Percentiles rank a stretch among this genome's conserved stretches.
Conservation (phyloP, 2,888 invertebrate species). For the Diarsia rubi region DNA sequence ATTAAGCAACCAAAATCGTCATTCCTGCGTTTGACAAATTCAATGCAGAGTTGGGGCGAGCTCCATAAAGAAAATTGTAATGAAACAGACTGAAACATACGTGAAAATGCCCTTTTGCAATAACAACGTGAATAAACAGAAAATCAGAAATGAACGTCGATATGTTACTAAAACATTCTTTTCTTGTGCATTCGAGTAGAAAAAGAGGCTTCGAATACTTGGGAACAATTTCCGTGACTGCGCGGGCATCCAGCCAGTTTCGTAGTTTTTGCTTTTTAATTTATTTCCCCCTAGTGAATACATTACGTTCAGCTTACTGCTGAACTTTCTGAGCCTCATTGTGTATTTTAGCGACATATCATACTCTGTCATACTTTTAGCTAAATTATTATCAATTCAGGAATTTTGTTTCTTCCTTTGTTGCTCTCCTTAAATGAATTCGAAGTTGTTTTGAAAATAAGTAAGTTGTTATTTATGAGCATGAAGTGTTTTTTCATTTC, state of each 20-base stretch:
- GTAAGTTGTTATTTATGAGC: constrained; percentile 30
- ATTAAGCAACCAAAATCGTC: background rate
- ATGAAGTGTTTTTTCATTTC: constrained; percentile 28
- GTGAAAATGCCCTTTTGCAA: constrained; percentile 23
- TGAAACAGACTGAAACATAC: constrained; percentile 3
- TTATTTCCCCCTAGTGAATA: constrained; percentile 67
- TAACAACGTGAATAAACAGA: constrained; percentile 51
- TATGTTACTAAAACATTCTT: constrained; percentile 56
- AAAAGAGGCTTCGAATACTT: constrained; percentile 60
- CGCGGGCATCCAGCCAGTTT: constrained; percentile 73
- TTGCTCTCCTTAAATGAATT: constrained; percentile 39
- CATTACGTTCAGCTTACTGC: constrained; percentile 62
- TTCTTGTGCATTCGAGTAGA: constrained; percentile 62
- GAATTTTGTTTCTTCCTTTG: constrained; percentile 47
- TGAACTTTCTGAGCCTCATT: constrained; percentile 52
- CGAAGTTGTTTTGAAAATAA: constrained; percentile 32
- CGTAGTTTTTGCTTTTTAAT: constrained; percentile 70
- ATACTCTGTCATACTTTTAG: constrained; percentile 58
- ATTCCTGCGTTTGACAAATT: constrained; percentile 16
- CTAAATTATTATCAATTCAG: constrained; percentile 55
- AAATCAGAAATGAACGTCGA: constrained; percentile 46
- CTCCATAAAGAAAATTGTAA: constrained; percentile 17
- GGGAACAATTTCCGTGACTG: constrained; percentile 52
- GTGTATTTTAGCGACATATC: constrained; percentile 55
- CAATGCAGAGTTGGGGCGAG: background rate